These are phyloP conservation scores for Philopedon plagiatum DNA, from an alignment of 2,888 invertebrate species.

Conservation along the genomic window DNA sequence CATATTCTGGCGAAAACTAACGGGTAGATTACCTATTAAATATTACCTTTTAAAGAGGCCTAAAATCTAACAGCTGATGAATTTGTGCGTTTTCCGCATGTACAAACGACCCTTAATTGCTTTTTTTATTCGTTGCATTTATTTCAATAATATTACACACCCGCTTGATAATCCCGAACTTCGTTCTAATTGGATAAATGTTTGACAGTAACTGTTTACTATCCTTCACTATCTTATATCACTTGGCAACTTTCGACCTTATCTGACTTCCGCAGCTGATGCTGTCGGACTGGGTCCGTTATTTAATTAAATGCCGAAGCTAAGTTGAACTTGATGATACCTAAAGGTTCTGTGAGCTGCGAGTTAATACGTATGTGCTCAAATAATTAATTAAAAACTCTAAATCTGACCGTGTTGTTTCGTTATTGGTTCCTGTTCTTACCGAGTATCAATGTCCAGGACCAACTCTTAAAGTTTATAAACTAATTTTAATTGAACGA, in stretches of 20 bases:
- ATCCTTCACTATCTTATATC: slow-evolving; percentile 37
- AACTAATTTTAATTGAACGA: slow-evolving; percentile 29
- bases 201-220: slow-evolving; percentile 64
- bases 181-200: slow-evolving; percentile 67
- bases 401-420: slow-evolving; percentile 27
- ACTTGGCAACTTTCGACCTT: slow-evolving; percentile 7
- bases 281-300: slow-evolving; percentile 49
- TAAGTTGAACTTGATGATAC: slow-evolving; percentile 37
- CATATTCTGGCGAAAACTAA: no score
- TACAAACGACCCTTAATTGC: no score
- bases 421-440: slow-evolving; percentile 18
- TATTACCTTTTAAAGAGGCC: no score
- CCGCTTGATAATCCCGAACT: slow-evolving; percentile 66
- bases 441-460: slow-evolving; percentile 3
- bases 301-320: slow-evolving; percentile 41
- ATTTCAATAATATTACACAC: no score
- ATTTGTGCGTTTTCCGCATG: no score
- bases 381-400: slow-evolving; percentile 39
- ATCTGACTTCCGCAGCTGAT: slow-evolving; percentile 47
- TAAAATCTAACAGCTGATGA: no score
- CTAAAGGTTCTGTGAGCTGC: slow-evolving; percentile 26
- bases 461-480: slow-evolving; percentile 12
- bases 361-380: slow-evolving; percentile 28
- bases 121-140: no score
- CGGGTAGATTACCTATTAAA: no score